Conservation (phyloP, 2,888 invertebrate genomes). For the Villa cingulata region DNA sequence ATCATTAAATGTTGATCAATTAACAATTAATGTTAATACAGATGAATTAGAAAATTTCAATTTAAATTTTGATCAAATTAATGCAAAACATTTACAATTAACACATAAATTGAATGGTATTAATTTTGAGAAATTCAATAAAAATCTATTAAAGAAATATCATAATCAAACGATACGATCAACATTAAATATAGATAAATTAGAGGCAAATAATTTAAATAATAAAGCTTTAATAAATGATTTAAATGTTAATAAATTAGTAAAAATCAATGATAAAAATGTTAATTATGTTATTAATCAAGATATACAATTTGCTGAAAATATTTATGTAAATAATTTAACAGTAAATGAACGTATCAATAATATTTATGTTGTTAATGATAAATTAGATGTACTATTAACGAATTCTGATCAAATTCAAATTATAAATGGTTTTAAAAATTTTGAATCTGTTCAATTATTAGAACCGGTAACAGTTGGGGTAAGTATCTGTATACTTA, state of each 20-base stretch:
- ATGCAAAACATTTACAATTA: slow-evolving; percentile 34
- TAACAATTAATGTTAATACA: slow-evolving; percentile 12
- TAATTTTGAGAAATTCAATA: slow-evolving; percentile 33
- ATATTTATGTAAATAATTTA: slow-evolving; percentile 32
- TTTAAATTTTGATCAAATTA: slow-evolving; percentile 19
- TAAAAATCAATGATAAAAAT: slow-evolving; percentile 30
- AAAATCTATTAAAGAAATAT: slow-evolving; percentile 36
- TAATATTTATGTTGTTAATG: slow-evolving; percentile 35
- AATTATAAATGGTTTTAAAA: slow-evolving; percentile 35
- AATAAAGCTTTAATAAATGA: slow-evolving; percentile 16
- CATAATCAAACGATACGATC: slow-evolving; percentile 36
- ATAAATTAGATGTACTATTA: slow-evolving; percentile 36
- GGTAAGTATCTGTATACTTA: too few species aligned
- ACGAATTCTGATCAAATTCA: slow-evolving; percentile 33
- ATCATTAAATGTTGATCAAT: slow-evolving; percentile 22
- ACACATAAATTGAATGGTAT: slow-evolving; percentile 39
- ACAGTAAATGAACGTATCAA: slow-evolving; percentile 36
- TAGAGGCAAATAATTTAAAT: slow-evolving; percentile 26
- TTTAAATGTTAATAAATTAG: slow-evolving; percentile 26
- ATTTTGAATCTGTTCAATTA: slow-evolving; percentile 35
- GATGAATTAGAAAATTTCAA: too few species aligned
- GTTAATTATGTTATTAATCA: slow-evolving; percentile 35
- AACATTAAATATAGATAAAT: slow-evolving; percentile 18
- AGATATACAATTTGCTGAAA: slow-evolving; percentile 34
- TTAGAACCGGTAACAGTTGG: slow-evolving; percentile 34